Conservation (phyloP, 2,888 invertebrate genomes). For the Drosophila neonasuta region DNA sequence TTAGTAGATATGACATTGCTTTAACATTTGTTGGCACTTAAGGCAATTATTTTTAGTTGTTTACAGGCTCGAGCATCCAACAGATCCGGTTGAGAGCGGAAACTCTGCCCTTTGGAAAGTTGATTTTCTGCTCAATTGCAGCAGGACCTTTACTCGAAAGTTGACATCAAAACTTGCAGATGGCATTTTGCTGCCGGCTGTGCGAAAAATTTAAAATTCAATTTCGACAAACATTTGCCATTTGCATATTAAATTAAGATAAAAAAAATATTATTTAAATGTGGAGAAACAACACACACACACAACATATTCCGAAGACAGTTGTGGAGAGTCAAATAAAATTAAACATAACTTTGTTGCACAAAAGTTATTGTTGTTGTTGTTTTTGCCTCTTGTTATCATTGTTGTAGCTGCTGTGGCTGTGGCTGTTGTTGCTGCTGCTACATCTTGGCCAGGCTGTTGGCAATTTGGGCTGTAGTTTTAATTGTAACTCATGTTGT, state of each 20-base stretch:
- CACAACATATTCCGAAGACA: slow-evolving; percentile 14
- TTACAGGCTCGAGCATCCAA: slow-evolving; percentile 12
- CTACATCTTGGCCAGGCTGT: slow-evolving; percentile 38
- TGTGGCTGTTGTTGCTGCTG: slow-evolving; percentile 21
- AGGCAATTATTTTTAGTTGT: slow-evolving; percentile 37
- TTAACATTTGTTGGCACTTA: slow-evolving; percentile 34
- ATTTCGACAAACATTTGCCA: slow-evolving; percentile 56
- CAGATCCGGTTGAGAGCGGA: neutral
- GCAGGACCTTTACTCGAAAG: slow-evolving; percentile 34
- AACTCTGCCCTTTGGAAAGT: slow-evolving; percentile 31
- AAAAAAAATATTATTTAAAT: slow-evolving; percentile 56
- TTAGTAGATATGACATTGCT: slow-evolving; percentile 49
- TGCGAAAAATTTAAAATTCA: slow-evolving; percentile 61
- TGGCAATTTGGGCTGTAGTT: slow-evolving; percentile 62
- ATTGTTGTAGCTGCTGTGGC: slow-evolving; percentile 12
- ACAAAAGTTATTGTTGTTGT: slow-evolving; percentile 25
- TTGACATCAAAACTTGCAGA: slow-evolving; percentile 28
- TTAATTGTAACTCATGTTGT: slow-evolving; percentile 70
- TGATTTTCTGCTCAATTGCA: slow-evolving; percentile 66
- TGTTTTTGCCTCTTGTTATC: slow-evolving; percentile 17
- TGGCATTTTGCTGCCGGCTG: slow-evolving; percentile 9
- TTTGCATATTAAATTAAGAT: slow-evolving; percentile 75
- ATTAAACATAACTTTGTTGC: slow-evolving; percentile 59
- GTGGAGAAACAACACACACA: slow-evolving; percentile 16
- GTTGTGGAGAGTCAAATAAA: slow-evolving; percentile 53